phyloP scores from a whole-genome alignment of 1,140 invertebrate species.

The Drosophila burlai region DNA sequence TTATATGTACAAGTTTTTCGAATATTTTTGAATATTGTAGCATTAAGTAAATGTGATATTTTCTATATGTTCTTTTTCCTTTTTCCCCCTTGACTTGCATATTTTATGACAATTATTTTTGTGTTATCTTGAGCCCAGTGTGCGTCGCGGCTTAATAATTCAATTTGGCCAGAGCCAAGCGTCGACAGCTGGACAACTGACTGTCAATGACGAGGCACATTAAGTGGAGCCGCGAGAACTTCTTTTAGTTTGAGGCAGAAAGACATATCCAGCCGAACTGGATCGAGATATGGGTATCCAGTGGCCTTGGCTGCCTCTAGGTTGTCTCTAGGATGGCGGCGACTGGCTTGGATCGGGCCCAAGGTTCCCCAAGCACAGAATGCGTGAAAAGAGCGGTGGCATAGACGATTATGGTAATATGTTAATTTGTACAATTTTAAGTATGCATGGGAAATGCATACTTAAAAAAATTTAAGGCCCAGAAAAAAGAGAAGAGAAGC shows the following conservation, averaged over 20 bases:
- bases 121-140: background rate
- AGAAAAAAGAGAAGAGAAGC: constrained; percentile 5
- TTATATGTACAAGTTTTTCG: too few species aligned
- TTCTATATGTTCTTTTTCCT: too few species aligned
- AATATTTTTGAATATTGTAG: background rate
- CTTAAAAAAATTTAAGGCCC: constrained; percentile 34
- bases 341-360: constrained; percentile 20
- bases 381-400: constrained; percentile 1
- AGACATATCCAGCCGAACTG: constrained; percentile 8
- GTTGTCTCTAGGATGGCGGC: background rate
- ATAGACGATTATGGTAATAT: constrained; percentile 26
- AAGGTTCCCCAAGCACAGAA: constrained; percentile 1
- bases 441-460: constrained; percentile 37
- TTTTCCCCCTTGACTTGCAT: background rate
- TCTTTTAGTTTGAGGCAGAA: constrained; percentile 9
- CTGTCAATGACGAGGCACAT: constrained; percentile 34
- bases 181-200: constrained; percentile 1
- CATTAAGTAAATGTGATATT: too few species aligned
- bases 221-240: constrained; percentile 12
- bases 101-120: background rate
- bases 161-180: constrained; percentile 13
- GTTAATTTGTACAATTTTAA: constrained; percentile 36
- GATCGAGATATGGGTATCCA: constrained; percentile 7
- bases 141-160: constrained; percentile 9
- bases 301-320: constrained; percentile 2